These are phyloP conservation scores for Athripsodes cinereus DNA, from an alignment of 2,888 invertebrate species.

Conservation along the genomic window DNA sequence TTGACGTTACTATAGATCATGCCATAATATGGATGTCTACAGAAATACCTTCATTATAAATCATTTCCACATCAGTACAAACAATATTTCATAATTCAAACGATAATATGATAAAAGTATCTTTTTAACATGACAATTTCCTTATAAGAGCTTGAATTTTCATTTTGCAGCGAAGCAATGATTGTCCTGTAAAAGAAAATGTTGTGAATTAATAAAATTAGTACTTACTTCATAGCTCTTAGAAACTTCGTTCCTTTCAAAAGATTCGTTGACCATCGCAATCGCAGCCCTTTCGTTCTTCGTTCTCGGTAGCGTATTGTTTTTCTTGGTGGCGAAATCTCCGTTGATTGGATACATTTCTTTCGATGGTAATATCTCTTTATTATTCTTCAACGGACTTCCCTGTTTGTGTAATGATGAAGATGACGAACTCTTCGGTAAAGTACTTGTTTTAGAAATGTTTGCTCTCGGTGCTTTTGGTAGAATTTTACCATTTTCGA, in stretches of 20 bases:
- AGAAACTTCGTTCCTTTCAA: slow-evolving; percentile 15
- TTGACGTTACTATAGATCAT: too few relatives aligned
- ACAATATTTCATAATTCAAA: too few relatives aligned
- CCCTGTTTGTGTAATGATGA: slow-evolving; percentile 40
- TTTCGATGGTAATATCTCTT: slow-evolving; percentile 45
- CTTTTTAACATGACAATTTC: too few relatives aligned
- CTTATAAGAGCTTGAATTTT: too few relatives aligned
- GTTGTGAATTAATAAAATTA: too few relatives aligned
- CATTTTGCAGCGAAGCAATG: too few relatives aligned
- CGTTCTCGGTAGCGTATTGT: slow-evolving; percentile 45
- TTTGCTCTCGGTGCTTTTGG: slow-evolving; percentile 19
- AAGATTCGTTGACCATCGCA: slow-evolving; percentile 6
- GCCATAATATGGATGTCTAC: too few relatives aligned
- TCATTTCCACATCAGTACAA: too few relatives aligned
- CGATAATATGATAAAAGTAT: too few relatives aligned
- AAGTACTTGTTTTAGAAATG: slow-evolving; percentile 18
- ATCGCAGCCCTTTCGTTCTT: slow-evolving; percentile 20
- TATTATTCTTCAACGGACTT: slow-evolving; percentile 43
- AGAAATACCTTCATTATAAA: too few relatives aligned
- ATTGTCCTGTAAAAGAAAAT: too few relatives aligned
- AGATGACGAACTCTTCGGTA: slow-evolving; percentile 13
- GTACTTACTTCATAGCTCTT: slow-evolving; percentile 26
- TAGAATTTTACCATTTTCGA: slow-evolving; percentile 20
- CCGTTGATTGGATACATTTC: slow-evolving; percentile 31
- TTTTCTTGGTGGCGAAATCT: slow-evolving; percentile 39